Evolutionary conservation across 2,797 vertebrate genomes (phyloP), one percentile per base, ranked within the genome.

Genomic region (Pangasius macronema): DNA sequence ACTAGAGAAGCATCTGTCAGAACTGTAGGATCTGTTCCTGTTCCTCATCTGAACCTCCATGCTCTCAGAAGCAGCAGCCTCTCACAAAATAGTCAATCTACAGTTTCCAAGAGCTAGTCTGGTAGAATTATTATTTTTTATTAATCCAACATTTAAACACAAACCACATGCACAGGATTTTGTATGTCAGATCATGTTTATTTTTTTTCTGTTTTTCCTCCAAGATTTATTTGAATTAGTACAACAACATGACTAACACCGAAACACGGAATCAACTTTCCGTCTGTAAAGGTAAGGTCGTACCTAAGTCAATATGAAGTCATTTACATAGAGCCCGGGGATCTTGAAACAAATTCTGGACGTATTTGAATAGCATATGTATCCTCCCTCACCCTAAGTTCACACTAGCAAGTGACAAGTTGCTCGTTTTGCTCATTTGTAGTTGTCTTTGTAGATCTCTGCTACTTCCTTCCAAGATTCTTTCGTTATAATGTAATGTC

Each of bases 101-200:
- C 63, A 42, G 80, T 86, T 68, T 68, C 76, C 85, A 84, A 85
- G 10, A 61, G 42, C 16, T 14, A 3, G 20, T 59, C 79, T n/a
- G 18, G 79, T 42, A 42, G 27, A 42, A 81, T 82, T n/a, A n/a
- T 61, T 59, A 30, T 61, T 57, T 82, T 72, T 51, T 27, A 84
- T 83, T 83, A 68, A 86, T 82, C 79, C 53, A 57, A 20, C 53
- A 84, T 5, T 89, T 82, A 83, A 30, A 70, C 85, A 22, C 89
- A 92, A 92, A 92, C 91, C 93, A 89, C 89, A 92, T 80, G 85
- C 77, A 84, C 24, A 13, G 82, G 84, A 88, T 61, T 75, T 86
- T 91, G 75, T 14, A 39, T 13, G 39, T 83, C 88, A 72, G 84
- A 90, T 90, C 70, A 83, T 49, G 86, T 75, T 87, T 61, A 87